Base-by-base conservation (phyloP, 2,888 invertebrate genomes). In the Cheilosia vernalis region DNA sequence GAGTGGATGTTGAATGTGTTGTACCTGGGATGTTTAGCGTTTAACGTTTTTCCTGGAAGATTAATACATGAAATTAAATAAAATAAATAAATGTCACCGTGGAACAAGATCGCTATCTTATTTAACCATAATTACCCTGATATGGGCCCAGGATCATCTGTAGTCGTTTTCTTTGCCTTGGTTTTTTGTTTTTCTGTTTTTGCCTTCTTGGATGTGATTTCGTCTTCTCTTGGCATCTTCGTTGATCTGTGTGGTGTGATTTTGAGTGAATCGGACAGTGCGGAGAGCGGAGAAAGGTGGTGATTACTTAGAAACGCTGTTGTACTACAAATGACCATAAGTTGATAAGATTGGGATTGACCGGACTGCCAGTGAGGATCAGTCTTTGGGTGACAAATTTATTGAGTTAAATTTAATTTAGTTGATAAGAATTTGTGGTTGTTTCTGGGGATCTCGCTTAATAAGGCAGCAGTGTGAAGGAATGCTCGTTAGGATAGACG, bases 101-200 rank as follows among this genome's bases (percentile, higher is more conserved):
- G 89, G 89, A 91, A 92, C 92, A 92, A 91, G 92, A 92, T 92
- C 90, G 90, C 91, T 92, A 92, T 92, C 92, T 90, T 90, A 91
- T 92, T 92, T 92, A 92, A 92, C 92, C 92, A 91, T 92, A 92
- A 92, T 92, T 92, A 92, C 92, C 91, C 91, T 92, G 92, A 92
- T 92, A 92, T 92, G 91, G 92, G 92, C 72, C 72, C 81, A 82
- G 86, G 87, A 85, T 73, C 81, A 81, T 78, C 79, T 67, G 67
- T 88, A 85, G 88, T 87, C 86, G 88, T 81, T 63, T 47, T 55
- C 44, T 64, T 67, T 63, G 69, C 27, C n/a, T n/a, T n/a, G 21
- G 21, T 21, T 24, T 85, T 47, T 60, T 77, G 70, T 13, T 15
- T 40, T 40, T 81, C 56, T 10, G 47, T 51, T 79, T 61, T 58